phyloP scores from a whole-genome alignment of 2,797 vertebrate species.

The Spea hammondii region DNA sequence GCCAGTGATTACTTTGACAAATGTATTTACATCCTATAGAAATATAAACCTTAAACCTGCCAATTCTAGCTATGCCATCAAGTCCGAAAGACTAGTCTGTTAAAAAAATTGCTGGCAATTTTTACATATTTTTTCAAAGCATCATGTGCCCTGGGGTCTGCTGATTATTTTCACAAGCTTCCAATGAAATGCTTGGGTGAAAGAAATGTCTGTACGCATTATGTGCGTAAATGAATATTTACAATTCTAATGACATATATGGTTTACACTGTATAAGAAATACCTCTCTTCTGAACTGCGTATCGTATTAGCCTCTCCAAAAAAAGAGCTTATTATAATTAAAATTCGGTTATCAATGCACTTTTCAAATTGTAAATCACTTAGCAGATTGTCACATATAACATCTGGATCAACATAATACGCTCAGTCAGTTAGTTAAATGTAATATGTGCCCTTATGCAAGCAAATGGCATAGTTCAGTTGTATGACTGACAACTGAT shows the following conservation, averaged over 20 bases:
- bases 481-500: slow-evolving; percentile 21
- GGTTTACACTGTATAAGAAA: background rate
- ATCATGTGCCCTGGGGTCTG: slow-evolving; percentile 2
- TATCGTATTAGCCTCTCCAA: background rate
- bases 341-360: background rate
- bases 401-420: slow-evolving; percentile 1
- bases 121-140: slow-evolving; percentile 7
- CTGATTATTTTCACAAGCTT: slow-evolving; percentile 13
- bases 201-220: slow-evolving; percentile 8
- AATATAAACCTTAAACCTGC: background rate
- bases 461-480: background rate
- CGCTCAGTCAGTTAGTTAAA: background rate
- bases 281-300: background rate
- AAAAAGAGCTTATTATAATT: background rate
- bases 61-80: slow-evolving; percentile 11
- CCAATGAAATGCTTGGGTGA: slow-evolving; percentile 12
- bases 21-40: slow-evolving; percentile 2
- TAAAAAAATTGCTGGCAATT: slow-evolving; percentile 3
- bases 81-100: slow-evolving; percentile 4
- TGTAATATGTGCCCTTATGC: background rate
- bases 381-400: slow-evolving; percentile 3
- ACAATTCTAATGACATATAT: slow-evolving; percentile 3
- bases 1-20: background rate
- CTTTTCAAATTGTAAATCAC: background rate
- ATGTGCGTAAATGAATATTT: slow-evolving; percentile 16